Percentiles rank a stretch among this genome's conserved stretches.
phyloP scores from a whole-genome alignment of 2,113 vertebrate genomes.

The Lophius piscatorius region DNA sequence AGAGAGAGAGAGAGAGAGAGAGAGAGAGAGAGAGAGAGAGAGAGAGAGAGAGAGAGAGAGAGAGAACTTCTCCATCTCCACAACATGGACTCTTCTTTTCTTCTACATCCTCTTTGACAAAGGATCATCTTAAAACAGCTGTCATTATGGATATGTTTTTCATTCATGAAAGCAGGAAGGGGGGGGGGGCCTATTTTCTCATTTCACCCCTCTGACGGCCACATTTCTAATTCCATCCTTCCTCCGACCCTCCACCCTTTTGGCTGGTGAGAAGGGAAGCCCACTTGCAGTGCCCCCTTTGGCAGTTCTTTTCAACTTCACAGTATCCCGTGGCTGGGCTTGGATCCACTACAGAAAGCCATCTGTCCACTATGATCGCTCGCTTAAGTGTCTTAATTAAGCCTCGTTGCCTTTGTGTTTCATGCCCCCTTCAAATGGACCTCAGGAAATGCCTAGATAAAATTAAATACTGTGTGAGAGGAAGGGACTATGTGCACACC shows the following conservation, averaged over 20 bases:
- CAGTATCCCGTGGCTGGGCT: conserved; percentile 67
- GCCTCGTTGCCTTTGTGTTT: conserved; percentile 68
- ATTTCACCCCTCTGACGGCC: conserved; percentile 6
- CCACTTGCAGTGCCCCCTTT: conserved; percentile 71
- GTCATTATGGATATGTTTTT: background rate
- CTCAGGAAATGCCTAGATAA: conserved; percentile 13
- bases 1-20: no score
- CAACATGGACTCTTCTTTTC: background rate
- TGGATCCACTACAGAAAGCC: conserved; percentile 76
- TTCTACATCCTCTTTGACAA: conserved; percentile 12
- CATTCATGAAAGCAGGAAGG: conserved; percentile 15
- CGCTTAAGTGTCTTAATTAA: conserved; percentile 80
- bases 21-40: background rate
- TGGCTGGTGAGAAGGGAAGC: conserved; percentile 66
- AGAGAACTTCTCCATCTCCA: no score
- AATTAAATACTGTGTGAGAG: background rate
- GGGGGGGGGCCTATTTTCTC: conserved; percentile 36
- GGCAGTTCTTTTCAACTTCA: conserved; percentile 72
- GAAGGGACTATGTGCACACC: conserved; percentile 24
- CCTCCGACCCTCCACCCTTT: conserved; percentile 43
- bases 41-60: conserved; percentile 20
- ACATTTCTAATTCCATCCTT: conserved; percentile 29
- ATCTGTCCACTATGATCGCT: conserved; percentile 79
- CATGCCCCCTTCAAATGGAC: conserved; percentile 38
- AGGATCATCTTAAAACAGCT: conserved; percentile 11